These are phyloP conservation scores for Alexandromys oeconomus DNA, from an alignment of 2,797 vertebrate genomes.

Conservation along the genomic window DNA sequence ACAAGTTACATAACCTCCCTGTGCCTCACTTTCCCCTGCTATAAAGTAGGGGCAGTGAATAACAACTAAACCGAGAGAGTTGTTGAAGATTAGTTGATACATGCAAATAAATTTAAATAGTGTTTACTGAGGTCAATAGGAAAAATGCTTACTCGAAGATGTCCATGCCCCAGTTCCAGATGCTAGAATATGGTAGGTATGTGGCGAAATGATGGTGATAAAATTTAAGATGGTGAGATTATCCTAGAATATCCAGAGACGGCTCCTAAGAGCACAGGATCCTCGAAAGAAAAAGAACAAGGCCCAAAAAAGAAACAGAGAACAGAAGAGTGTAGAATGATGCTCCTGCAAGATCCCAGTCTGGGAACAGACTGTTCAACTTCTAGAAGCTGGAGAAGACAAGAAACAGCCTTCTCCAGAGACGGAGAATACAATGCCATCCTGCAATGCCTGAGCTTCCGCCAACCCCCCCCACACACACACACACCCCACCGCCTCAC, in stretches of 20 bases:
- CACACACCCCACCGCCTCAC: neutral
- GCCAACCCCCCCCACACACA: neutral
- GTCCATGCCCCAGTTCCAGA: neutral
- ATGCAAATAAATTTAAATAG: neutral
- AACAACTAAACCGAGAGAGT: neutral
- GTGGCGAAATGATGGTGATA: neutral
- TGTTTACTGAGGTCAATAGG: neutral
- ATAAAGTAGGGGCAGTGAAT: neutral
- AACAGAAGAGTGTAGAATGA: neutral
- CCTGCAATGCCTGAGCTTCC: neutral
- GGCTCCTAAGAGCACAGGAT: neutral
- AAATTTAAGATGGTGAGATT: neutral
- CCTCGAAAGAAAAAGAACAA: neutral
- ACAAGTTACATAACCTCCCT: neutral
- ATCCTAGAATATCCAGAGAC: neutral
- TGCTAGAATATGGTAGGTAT: neutral
- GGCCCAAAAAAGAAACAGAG: neutral
- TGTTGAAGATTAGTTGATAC: neutral
- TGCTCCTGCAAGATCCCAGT: neutral
- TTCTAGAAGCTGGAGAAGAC: neutral
- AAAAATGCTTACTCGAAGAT: neutral
- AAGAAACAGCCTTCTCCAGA: neutral
- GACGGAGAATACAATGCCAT: neutral
- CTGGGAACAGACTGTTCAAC: neutral
- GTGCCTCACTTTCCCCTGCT: neutral